Conservation (phyloP, 2,113 vertebrate species). For the Gorilla gorilla region DNA sequence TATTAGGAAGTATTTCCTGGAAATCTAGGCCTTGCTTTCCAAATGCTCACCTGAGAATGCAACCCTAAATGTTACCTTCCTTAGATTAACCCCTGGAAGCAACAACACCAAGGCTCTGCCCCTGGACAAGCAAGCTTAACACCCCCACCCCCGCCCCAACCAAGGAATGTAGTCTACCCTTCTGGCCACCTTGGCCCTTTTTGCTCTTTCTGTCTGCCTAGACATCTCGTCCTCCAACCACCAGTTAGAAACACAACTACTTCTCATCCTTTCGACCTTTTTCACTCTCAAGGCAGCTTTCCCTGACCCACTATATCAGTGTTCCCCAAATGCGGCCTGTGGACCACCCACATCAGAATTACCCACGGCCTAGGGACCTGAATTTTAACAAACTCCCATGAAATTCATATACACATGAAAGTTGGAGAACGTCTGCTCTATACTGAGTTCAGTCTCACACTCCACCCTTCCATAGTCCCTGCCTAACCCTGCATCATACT, state of each 20-base stretch:
- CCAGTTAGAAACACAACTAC: neutral
- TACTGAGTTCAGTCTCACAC: neutral
- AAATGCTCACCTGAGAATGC: neutral
- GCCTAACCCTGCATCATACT: neutral
- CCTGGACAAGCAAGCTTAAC: no score
- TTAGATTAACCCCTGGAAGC: neutral
- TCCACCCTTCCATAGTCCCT: neutral
- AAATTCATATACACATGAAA: neutral
- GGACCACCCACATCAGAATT: neutral
- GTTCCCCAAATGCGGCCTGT: neutral
- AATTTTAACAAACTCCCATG: neutral
- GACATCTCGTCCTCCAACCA: neutral
- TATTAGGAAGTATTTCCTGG: conserved; percentile 24
- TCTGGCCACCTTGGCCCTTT: neutral
- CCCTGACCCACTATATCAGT: neutral
- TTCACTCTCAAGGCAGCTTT: neutral
- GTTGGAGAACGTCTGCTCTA: neutral
- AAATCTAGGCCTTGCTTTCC: conserved; percentile 24
- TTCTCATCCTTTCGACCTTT: neutral
- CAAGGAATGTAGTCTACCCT: neutral
- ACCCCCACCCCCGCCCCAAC: no score
- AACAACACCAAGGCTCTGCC: neutral
- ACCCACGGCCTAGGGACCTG: neutral
- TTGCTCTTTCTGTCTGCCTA: neutral
- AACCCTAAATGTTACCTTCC: neutral